These are phyloP conservation scores for Sphyrna mokarran DNA, from an alignment of 2,113 vertebrate species.

Conservation along the genomic window DNA sequence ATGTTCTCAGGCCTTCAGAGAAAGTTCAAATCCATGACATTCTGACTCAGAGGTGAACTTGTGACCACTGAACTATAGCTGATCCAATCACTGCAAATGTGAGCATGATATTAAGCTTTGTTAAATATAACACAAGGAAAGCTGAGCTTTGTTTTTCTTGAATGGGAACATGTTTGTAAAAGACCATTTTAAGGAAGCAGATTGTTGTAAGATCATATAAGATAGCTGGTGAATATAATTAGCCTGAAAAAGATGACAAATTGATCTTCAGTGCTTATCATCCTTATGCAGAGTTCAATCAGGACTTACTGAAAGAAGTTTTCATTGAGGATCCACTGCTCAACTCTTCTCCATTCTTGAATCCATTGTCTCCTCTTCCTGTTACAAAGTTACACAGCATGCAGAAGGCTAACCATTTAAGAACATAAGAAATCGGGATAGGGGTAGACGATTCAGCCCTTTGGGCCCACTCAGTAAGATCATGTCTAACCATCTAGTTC, in stretches of 20 bases:
- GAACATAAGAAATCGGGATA: too few species aligned
- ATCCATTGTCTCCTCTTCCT: not conserved
- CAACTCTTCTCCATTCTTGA: not conserved
- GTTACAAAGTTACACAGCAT: not conserved
- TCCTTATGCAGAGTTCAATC: not conserved
- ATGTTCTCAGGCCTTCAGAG: not conserved
- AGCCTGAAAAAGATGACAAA: not conserved
- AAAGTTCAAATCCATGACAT: too few species aligned
- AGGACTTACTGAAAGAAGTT: not conserved
- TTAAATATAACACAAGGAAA: not conserved
- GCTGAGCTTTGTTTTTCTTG: not conserved
- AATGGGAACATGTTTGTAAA: not conserved
- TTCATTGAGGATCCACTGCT: not conserved
- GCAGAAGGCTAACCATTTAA: not conserved
- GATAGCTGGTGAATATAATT: not conserved
- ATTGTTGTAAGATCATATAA: not conserved
- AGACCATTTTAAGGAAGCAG: not conserved
- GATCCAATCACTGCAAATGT: not conserved
- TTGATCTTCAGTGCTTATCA: not conserved
- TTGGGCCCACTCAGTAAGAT: too few species aligned
- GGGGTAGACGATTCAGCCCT: too few species aligned
- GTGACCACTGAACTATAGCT: too few species aligned
- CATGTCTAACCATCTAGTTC: too few species aligned
- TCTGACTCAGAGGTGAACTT: too few species aligned
- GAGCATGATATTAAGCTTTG: not conserved